Conservation (phyloP, 2,888 invertebrate species). For the Chrysopilus asiliformis region DNA sequence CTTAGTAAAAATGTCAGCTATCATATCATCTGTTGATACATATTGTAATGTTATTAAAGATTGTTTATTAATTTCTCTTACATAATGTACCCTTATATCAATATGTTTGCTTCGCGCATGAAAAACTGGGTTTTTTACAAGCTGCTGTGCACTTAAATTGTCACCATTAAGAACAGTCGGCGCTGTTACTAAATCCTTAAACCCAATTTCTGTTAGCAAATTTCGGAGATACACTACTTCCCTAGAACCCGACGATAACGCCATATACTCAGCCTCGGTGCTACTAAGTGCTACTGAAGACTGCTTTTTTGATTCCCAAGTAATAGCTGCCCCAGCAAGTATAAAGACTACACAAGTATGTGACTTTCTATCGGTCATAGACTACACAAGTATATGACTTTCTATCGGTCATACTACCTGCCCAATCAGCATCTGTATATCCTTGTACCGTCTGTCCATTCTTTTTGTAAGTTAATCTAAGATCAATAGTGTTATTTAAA, state of each 20-base stretch:
- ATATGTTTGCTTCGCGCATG: too few species aligned
- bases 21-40: slow-evolving; percentile 9
- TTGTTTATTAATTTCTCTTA: slow-evolving; percentile 8
- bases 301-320: too few species aligned
- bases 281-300: too few species aligned
- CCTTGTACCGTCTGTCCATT: slow-evolving; percentile 10
- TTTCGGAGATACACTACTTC: slow-evolving; percentile 8
- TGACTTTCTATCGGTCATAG: too few species aligned
- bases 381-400: slow-evolving; percentile 15
- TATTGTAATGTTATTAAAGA: slow-evolving; percentile 7
- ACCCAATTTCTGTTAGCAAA: slow-evolving; percentile 7
- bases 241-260: too few species aligned
- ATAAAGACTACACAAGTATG: too few species aligned
- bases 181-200: not conserved
- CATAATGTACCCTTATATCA: too few species aligned
- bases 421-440: slow-evolving; percentile 18
- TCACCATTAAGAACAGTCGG: slow-evolving; percentile 8
- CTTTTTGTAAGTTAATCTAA: slow-evolving; percentile 12
- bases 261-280: too few species aligned
- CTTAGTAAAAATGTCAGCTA: slow-evolving; percentile 12
- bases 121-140: too few species aligned
- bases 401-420: slow-evolving; percentile 11
- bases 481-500: slow-evolving; percentile 12
- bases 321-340: slow-evolving; percentile 10
- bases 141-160: too few species aligned